Evolutionary conservation across 30 jellyfish, hydroid and myxozoan species (phyloP).

Genomic region (Euphysa ruthae): DNA sequence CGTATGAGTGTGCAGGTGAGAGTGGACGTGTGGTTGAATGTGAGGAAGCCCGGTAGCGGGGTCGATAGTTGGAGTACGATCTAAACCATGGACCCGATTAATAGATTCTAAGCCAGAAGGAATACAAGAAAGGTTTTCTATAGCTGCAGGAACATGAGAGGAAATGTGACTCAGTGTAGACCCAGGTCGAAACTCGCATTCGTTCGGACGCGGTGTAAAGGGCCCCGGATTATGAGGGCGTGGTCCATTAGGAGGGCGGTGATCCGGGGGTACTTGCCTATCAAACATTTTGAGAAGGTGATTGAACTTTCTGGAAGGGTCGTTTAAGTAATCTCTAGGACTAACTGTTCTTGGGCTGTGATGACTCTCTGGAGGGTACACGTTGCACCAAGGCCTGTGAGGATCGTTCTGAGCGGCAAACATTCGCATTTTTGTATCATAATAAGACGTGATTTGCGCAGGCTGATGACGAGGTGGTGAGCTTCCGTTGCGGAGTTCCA

Average conservation of each 20-base stretch:
- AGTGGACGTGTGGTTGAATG: slow-evolving; percentile 85
- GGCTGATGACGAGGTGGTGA: slow-evolving; percentile 79
- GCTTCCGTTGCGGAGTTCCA: too few species aligned
- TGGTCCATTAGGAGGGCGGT: slow-evolving; percentile 15
- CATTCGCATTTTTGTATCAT: slow-evolving; percentile 32
- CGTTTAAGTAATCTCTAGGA: slow-evolving; percentile 15
- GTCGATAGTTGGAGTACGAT: slow-evolving; percentile 53
- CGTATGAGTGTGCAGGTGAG: slow-evolving; percentile 93
- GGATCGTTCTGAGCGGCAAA: background rate
- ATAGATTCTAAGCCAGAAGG: slow-evolving; percentile 29
- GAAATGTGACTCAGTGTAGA: background rate
- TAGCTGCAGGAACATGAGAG: slow-evolving; percentile 22
- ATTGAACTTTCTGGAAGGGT: background rate
- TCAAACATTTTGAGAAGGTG: slow-evolving; percentile 1
- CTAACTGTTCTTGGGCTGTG: slow-evolving; percentile 22
- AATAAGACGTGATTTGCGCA: slow-evolving; percentile 91
- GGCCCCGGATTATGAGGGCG: slow-evolving; percentile 36
- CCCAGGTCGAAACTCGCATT: slow-evolving; percentile 9
- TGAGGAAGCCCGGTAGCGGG: slow-evolving; percentile 68
- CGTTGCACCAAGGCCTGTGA: background rate
- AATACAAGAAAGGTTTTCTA: slow-evolving; percentile 52
- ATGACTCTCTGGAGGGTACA: background rate
- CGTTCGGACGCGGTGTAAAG: slow-evolving; percentile 14
- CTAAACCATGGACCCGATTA: slow-evolving; percentile 7
- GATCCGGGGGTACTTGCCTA: slow-evolving; percentile 3